Percentiles rank a stretch among this genome's conserved stretches.
Conservation (phyloP, 2,113 vertebrate species). For the Solea senegalensis region DNA sequence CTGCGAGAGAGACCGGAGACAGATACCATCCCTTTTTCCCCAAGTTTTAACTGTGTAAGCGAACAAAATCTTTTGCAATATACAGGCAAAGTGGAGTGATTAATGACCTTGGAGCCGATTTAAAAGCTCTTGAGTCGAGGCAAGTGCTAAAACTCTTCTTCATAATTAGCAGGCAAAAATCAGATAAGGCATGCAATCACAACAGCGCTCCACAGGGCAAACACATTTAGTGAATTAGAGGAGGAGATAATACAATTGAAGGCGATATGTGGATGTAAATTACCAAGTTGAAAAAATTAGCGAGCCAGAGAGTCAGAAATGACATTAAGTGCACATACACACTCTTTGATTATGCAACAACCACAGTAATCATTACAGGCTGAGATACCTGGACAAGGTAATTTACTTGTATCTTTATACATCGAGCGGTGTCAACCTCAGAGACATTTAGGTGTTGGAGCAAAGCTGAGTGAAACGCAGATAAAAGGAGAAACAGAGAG, state of each 20-base stretch:
- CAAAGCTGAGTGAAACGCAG: too few species aligned
- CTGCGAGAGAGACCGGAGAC: not conserved
- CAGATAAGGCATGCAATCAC: conserved; percentile 47
- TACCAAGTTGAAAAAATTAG: conserved; percentile 25
- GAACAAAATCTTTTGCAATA: conserved; percentile 2
- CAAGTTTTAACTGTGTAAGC: not conserved
- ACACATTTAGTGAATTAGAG: conserved; percentile 36
- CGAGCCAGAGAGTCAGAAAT: conserved; percentile 1
- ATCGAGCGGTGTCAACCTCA: too few species aligned
- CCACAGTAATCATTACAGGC: too few species aligned
- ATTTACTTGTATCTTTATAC: too few species aligned
- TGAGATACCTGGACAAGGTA: too few species aligned
- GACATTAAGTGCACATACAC: not conserved
- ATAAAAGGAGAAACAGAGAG: too few species aligned
- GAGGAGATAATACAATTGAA: conserved; percentile 42
- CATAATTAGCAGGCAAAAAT: conserved; percentile 50
- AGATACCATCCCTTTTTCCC: not conserved
- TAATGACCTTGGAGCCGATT: conserved; percentile 35
- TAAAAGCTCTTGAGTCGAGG: conserved; percentile 21
- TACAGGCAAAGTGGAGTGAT: not conserved
- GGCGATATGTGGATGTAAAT: conserved; percentile 43
- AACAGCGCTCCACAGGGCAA: not conserved
- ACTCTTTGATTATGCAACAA: not conserved
- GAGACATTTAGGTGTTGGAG: too few species aligned
- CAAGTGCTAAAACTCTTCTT: conserved; percentile 37